Base-by-base conservation (phyloP, 2,888 invertebrate species). In the Dendrolimus houi region DNA sequence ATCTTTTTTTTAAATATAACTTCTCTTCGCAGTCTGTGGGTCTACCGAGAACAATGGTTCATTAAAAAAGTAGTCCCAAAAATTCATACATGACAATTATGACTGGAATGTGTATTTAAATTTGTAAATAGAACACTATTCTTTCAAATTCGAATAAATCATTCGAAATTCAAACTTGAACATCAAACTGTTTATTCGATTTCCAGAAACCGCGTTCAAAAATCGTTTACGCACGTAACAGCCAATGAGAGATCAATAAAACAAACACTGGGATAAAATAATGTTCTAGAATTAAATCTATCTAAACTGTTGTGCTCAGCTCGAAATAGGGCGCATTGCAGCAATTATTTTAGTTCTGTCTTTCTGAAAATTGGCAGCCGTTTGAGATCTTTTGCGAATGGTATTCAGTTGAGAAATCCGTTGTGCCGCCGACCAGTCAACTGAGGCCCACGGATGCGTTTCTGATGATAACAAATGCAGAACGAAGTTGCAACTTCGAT, bases 361-460 rank as follows among this genome's bases (percentile, higher is more conserved):
- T 90, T 90, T 90, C 87, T 87, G 88, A 89, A 90, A 89, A 89
- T 90, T 90, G 90, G 90, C 89, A 90, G 85, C 83, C 75, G 86
- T 81, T 83, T 83, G 82, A 81, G 85, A 86, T 85, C 85, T 87
- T 85, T 85, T 84, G 81, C 83, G 79, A 77, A 77, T 73, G 89
- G 87, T 83, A 90, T 90, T 88, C 87, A 79, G 87, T 89, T 89
- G 89, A 77, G 89, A 90, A 90, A 90, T 86, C 60, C 68, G 74
- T 74, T 75, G 74, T 74, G 71, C 75, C 72, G 75, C 68, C 68
- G 65, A 47, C 66, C 64, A 57, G 57, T 56, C 55, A 42, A 29
- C 9, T 9, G 47, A 47, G 47, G 12, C 47, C 47, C 47, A 47
- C 12, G 9, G 47, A 29, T 47, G 47, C 12, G 47, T 9, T 47